Evolutionary conservation across 2,888 invertebrate genomes (phyloP), one percentile per base, ranked within the genome.

Genomic region (Melanargia galathea): DNA sequence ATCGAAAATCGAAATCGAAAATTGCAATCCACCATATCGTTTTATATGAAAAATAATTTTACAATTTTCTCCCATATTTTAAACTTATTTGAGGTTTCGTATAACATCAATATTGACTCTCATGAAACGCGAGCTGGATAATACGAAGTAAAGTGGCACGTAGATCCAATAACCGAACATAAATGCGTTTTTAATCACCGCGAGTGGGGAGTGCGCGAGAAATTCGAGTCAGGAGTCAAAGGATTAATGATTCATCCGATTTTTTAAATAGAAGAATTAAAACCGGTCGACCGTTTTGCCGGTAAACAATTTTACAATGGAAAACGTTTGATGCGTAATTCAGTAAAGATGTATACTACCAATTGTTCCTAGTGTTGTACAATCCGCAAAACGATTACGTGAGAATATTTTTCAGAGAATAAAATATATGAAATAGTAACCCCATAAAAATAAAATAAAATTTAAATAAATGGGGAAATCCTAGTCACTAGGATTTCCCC

Each of bases 191-290:
- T 82, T 82, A 83, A 83, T 83, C 77, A 80, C 77, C 78, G 70
- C 69, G 64, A 71, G 73, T 71, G 72, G 73, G 71, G 73, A 73
- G 73, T 77, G 75, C 73, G 69, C 74, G 76, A 75, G 77, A 79
- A 78, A 81, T 82, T 77, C 75, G 73, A 80, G 77, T 75, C 77
- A 74, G 74, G 75, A 81, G 77, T 77, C 67, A 65, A 69, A 74
- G 70, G 77, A 71, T 78, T 79, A 75, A 77, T 76, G 70, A 70
- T 66, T 71, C 67, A 75, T 75, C 73, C 70, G 74, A 71, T 72
- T 71, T 72, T 77, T 78, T 78, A 82, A 82, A 84, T 77, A 79
- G 79, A 83, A 83, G 81, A 83, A 81, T 84, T 80, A 84, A 86
- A 82, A 77, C 75, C 78, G 82, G 81, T 78, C 78, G 80, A 78